These are phyloP conservation scores for Trachelus iudaicus DNA, from an alignment of 2,888 invertebrate genomes.

Conservation along the genomic window DNA sequence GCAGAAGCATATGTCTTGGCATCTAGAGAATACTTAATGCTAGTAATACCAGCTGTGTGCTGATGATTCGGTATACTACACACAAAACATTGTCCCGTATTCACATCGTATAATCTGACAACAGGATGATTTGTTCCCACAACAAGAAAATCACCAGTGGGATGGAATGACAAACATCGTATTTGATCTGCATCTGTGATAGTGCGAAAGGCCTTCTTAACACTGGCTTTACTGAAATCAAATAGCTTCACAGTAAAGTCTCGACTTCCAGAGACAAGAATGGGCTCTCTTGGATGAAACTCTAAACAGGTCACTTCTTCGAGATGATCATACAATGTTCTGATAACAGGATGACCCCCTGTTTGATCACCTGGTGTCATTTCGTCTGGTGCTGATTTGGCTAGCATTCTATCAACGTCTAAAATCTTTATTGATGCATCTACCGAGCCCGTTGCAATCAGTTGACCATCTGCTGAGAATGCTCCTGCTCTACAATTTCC, in stretches of 20 bases:
- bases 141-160: slow-evolving; percentile 92
- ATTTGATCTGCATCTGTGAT: slow-evolving; percentile 95
- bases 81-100: slow-evolving; percentile 95
- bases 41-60: slow-evolving; percentile 81
- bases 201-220: slow-evolving; percentile 96
- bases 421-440: slow-evolving; percentile 99
- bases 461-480: slow-evolving; percentile 93
- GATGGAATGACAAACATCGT: slow-evolving; percentile 92
- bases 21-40: slow-evolving; percentile 80
- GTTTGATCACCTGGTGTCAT: slow-evolving; percentile 85
- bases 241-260: slow-evolving; percentile 97
- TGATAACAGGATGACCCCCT: slow-evolving; percentile 97
- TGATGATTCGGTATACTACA: slow-evolving; percentile 89
- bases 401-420: slow-evolving; percentile 98
- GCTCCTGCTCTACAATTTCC: slow-evolving; percentile 95
- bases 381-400: slow-evolving; percentile 95
- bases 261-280: slow-evolving; percentile 93
- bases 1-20: slow-evolving; percentile 84
- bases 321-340: slow-evolving; percentile 96
- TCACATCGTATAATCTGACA: slow-evolving; percentile 92
- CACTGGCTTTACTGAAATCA: slow-evolving; percentile 98
- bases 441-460: slow-evolving; percentile 97
- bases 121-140: slow-evolving; percentile 94
- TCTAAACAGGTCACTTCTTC: slow-evolving; percentile 97
- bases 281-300: slow-evolving; percentile 95